Percentiles rank a stretch among this genome's conserved stretches.
phyloP scores from a whole-genome alignment of 2,888 invertebrate genomes.

The Chouioia cunea region DNA sequence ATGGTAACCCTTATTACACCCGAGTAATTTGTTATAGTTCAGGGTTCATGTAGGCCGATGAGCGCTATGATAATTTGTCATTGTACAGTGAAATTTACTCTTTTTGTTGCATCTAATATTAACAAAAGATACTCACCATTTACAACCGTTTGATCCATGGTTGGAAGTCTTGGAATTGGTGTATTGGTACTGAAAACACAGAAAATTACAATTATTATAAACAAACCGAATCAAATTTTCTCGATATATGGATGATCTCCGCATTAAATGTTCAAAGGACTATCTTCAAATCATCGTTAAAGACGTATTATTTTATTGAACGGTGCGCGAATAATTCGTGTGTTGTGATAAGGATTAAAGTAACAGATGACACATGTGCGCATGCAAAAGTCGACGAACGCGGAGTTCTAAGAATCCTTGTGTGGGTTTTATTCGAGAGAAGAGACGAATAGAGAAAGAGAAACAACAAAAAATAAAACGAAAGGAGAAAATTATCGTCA shows the following conservation, averaged over 20 bases:
- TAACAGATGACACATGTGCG: conserved; percentile 19
- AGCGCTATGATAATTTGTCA: neutral
- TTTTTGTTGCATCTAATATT: neutral
- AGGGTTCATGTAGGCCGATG: conserved; percentile 18
- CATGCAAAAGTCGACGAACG: conserved; percentile 43
- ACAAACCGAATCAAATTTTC: neutral
- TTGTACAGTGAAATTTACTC: neutral
- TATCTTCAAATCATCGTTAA: neutral
- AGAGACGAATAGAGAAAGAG: neutral
- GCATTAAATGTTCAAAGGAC: neutral
- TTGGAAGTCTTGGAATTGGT: conserved; percentile 59
- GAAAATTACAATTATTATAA: conserved; percentile 1
- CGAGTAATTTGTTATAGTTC: conserved; percentile 8
- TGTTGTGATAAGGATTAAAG: neutral
- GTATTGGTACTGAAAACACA: conserved; percentile 59
- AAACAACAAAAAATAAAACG: conserved; percentile 42
- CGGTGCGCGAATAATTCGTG: no score
- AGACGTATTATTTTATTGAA: no score
- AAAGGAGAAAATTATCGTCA: conserved; percentile 22
- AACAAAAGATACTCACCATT: conserved; percentile 56
- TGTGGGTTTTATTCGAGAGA: conserved; percentile 39
- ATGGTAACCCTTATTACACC: conserved; percentile 21
- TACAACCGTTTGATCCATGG: conserved; percentile 57
- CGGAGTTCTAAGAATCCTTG: conserved; percentile 55
- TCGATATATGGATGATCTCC: neutral